Base-by-base conservation (phyloP, 2,888 invertebrate genomes). In the Rhyacophila evoluta region DNA sequence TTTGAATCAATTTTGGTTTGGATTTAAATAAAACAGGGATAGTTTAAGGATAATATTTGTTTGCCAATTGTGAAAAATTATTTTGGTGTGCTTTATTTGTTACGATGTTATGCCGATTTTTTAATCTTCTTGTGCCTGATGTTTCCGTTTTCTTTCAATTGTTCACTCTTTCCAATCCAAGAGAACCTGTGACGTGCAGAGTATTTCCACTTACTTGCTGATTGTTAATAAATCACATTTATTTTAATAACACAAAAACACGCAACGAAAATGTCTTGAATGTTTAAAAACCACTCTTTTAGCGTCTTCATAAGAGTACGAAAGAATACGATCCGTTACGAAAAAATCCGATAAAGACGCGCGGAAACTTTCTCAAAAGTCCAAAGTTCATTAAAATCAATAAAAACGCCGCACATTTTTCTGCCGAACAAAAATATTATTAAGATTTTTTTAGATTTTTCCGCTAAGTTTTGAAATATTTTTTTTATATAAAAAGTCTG, bases 41-140 rank as follows among this genome's bases (percentile, higher is more conserved):
- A 12, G 67, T 8, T 36, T 70, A 4, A 12, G 38, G 73, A 15
- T 70, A 33, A 29, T 69, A n/a, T 69, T n/a, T 67, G 69, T 55
- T 67, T 72, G 76, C 76, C 76, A 37, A 76, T 70, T 27, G 33
- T 33, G 12, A 78, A 74, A 78, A 70, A 72, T 2, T 27, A 12
- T 69, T 69, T 28, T 69, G 73, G 74, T 77, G 77, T 77, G 73
- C 74, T 77, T 74, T 19, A 15, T 19, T 72, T 78, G 55, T 72
- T 77, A 72, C 38, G 70, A 77, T 77, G 73, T 73, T 73, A 11
- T 71, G 74, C 70, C 71, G 41, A 74, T 76, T 79, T 75, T 33
- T 37, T 38, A 70, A 36, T 41, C 55, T 74, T 80, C 80, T 77
- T 80, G 72, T 78, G 80, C 81, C 80, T 33, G 81, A 74, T 81